Percentiles rank a stretch among this genome's conserved stretches.
Evolutionary conservation across 1,140 invertebrate genomes (phyloP).

Genomic region (Dysdera silvatica): DNA sequence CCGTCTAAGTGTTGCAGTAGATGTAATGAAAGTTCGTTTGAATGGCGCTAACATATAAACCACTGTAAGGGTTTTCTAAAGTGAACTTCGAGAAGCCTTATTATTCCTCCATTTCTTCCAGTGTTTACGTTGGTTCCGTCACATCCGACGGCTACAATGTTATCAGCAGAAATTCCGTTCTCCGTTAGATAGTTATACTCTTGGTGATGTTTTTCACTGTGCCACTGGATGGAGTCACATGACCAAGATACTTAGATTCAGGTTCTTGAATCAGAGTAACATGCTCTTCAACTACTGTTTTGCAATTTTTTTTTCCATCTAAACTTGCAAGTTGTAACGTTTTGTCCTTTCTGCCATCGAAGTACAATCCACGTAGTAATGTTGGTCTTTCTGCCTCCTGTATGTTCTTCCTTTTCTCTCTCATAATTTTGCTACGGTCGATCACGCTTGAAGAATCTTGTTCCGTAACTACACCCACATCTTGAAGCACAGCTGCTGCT

Average conservation of each 20-base stretch:
- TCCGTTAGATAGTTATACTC: not conserved
- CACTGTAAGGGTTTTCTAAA: not conserved
- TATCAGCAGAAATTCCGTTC: not conserved
- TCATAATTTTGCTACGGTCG: not conserved
- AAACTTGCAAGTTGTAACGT: not conserved
- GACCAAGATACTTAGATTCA: not conserved
- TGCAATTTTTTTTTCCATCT: not conserved
- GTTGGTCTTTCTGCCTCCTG: not conserved
- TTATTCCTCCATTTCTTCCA: not conserved
- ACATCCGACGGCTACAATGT: not conserved
- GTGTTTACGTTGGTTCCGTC: not conserved
- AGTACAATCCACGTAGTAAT: not conserved
- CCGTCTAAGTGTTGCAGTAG: not conserved
- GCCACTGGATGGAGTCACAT: not conserved
- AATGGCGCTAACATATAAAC: not conserved
- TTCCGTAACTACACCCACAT: not conserved
- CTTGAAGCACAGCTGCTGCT: not conserved
- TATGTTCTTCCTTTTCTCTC: not conserved
- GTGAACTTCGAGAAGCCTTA: not conserved
- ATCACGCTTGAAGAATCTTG: not conserved
- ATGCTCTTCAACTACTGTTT: not conserved
- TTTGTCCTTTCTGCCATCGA: not conserved
- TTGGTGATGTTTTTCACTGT: not conserved
- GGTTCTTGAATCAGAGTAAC: not conserved
- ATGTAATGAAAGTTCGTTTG: not conserved